A percentile compares a stretch with the other conserved stretches of the same genome.
These are phyloP conservation scores for Podocnemis expansa DNA, from an alignment of 2,113 vertebrate genomes.

Conservation along the genomic window DNA sequence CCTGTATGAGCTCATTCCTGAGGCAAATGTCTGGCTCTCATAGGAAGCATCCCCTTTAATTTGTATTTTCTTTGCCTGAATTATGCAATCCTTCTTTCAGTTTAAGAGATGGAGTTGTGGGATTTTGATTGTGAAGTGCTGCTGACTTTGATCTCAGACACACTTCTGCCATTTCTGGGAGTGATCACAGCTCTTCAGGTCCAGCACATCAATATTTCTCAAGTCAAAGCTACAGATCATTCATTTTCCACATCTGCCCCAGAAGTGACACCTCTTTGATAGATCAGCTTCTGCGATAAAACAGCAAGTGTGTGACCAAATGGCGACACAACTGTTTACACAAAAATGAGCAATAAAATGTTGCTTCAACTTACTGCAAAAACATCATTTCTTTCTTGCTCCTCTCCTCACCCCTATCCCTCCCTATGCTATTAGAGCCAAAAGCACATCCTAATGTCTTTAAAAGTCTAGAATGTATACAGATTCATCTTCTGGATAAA, in stretches of 20 bases:
- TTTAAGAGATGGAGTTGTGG: neutral
- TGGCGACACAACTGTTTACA: conserved; percentile 17
- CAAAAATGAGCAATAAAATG: conserved; percentile 26
- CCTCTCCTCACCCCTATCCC: neutral
- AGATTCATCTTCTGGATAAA: conserved; percentile 43
- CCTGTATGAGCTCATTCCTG: neutral
- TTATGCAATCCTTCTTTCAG: neutral
- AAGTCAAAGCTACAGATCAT: neutral
- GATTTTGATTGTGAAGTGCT: neutral
- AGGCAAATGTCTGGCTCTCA: neutral
- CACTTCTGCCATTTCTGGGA: neutral
- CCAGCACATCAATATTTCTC: neutral
- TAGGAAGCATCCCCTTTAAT: neutral
- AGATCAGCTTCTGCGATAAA: conserved; percentile 27
- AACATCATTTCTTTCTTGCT: neutral
- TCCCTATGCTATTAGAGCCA: neutral
- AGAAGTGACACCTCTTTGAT: conserved; percentile 46
- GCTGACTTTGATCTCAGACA: conserved; percentile 4
- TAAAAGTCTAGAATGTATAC: neutral
- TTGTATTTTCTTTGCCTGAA: neutral
- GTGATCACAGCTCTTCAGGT: neutral
- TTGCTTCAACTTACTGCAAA: neutral
- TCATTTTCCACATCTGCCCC: conserved; percentile 25
- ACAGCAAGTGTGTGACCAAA: neutral
- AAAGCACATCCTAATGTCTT: neutral